Conservation (phyloP, 2,113 vertebrate genomes). For the Poeciliopsis turrubarensis region DNA sequence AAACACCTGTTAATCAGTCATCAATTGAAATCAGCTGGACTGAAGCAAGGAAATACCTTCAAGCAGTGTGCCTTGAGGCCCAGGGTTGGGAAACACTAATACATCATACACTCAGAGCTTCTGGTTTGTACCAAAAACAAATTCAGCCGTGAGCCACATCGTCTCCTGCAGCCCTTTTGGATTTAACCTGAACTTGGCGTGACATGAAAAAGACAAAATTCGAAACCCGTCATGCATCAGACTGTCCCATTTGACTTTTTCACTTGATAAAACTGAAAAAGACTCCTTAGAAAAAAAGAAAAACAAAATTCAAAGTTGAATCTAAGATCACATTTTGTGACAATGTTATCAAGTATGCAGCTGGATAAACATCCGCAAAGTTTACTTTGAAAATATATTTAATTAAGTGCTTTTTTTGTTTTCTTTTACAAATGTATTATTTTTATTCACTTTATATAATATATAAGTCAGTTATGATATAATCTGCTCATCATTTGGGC, state of each 20-base stretch:
- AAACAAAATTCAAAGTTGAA: neutral
- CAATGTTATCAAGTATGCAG: too few species aligned
- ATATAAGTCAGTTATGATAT: neutral
- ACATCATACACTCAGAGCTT: too few species aligned
- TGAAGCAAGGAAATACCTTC: too few species aligned
- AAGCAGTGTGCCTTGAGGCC: too few species aligned
- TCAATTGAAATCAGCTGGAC: too few species aligned
- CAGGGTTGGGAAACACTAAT: too few species aligned
- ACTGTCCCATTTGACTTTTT: neutral
- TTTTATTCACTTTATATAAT: neutral
- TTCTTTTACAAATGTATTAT: neutral
- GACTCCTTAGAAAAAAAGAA: neutral
- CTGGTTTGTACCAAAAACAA: neutral
- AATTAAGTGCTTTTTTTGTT: neutral
- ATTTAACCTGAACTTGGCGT: neutral
- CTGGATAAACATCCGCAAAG: too few species aligned
- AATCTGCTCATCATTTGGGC: neutral
- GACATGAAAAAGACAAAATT: neutral
- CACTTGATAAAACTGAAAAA: neutral
- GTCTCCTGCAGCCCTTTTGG: neutral
- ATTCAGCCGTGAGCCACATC: neutral
- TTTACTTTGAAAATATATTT: neutral
- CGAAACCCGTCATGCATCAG: neutral
- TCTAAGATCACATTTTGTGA: neutral
- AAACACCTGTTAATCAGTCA: too few species aligned